A percentile compares a stretch with the other conserved stretches of the same genome.
phyloP scores from a whole-genome alignment of 2,797 vertebrate genomes.

The Phrynocephalus vlangalii region DNA sequence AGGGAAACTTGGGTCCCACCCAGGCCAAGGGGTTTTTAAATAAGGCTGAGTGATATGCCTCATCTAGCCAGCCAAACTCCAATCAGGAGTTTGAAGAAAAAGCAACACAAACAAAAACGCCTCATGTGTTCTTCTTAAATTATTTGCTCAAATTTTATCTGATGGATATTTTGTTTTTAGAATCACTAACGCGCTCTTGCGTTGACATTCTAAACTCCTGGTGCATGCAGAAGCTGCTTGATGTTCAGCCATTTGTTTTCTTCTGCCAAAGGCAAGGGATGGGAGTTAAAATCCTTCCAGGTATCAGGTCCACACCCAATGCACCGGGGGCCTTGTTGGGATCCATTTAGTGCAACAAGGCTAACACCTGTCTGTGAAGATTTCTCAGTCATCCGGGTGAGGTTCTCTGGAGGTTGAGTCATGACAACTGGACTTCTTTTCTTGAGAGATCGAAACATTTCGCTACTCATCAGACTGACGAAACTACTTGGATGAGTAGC shows the following conservation, averaged over 20 bases:
- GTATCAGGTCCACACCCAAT: background rate
- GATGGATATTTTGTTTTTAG: background rate
- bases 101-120: no score
- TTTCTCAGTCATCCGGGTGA: no score
- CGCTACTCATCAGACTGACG: no score
- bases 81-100: background rate
- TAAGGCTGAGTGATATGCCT: background rate
- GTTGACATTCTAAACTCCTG: background rate
- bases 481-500: no score
- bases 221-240: background rate
- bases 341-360: background rate
- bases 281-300: background rate
- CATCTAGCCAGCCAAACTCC: background rate
- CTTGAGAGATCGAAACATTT: no score
- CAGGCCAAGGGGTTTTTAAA: slow-evolving; percentile 17
- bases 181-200: background rate
- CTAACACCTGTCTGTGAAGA: background rate
- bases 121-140: background rate
- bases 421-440: no score
- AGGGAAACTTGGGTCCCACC: slow-evolving; percentile 4
- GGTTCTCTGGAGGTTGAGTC: no score
- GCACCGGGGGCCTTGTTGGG: background rate
- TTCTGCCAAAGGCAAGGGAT: background rate
- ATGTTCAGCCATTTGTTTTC: background rate
- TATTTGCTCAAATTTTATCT: slow-evolving; percentile 15